phyloP scores from a whole-genome alignment of 2,888 invertebrate genomes.

The Baccha elongata region DNA sequence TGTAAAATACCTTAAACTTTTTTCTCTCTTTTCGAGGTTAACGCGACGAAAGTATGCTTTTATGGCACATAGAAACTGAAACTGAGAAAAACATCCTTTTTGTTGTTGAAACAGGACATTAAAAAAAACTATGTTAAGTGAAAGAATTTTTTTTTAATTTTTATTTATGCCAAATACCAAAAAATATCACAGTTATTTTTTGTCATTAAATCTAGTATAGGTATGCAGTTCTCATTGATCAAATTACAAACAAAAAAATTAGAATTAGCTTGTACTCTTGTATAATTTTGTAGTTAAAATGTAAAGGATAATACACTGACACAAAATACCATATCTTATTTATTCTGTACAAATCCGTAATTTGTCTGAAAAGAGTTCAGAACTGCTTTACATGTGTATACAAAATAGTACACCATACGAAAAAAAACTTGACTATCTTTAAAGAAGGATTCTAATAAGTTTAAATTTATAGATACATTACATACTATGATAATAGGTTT shows the following conservation, averaged over 20 bases:
- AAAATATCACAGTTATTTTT: conserved; percentile 72
- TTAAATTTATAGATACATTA: conserved; percentile 25
- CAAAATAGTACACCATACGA: neutral
- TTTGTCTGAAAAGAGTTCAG: conserved; percentile 5
- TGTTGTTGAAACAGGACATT: too few species aligned
- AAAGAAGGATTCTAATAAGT: conserved; percentile 17
- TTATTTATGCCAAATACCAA: conserved; percentile 66
- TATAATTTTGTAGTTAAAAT: conserved; percentile 9
- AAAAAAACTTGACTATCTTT: conserved; percentile 4
- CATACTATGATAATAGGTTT: conserved; percentile 11
- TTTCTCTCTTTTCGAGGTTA: too few species aligned
- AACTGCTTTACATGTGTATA: conserved; percentile 10
- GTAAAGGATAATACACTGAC: neutral
- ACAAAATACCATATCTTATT: conserved; percentile 22
- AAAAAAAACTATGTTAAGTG: neutral
- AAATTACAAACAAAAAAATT: conserved; percentile 13
- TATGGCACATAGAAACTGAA: too few species aligned
- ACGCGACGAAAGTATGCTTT: too few species aligned
- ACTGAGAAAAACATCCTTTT: too few species aligned
- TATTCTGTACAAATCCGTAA: conserved; percentile 21
- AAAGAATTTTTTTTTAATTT: neutral
- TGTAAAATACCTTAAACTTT: too few species aligned
- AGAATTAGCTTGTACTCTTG: too few species aligned
- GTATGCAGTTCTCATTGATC: conserved; percentile 24
- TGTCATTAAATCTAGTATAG: conserved; percentile 52